A percentile compares a stretch with the other conserved stretches of the same genome.
Evolutionary conservation across 2,797 vertebrate genomes (phyloP).

Genomic region (Ctenosaura bakeri): DNA sequence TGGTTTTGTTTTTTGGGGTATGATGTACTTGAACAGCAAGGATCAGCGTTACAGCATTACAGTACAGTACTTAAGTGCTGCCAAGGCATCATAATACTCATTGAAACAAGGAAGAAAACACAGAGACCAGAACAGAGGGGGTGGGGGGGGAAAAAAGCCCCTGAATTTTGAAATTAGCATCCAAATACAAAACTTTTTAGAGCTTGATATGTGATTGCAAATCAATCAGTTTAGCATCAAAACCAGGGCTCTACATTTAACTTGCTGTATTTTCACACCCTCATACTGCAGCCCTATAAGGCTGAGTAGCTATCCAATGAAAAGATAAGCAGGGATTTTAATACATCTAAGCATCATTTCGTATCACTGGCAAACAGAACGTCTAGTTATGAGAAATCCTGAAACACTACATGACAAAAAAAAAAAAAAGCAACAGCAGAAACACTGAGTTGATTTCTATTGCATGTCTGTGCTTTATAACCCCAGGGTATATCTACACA

Average conservation of each 20-base stretch:
- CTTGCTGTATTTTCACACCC: background rate
- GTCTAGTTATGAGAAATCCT: background rate
- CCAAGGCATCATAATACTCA: background rate
- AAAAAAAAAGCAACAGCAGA: background rate
- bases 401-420: background rate
- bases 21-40: background rate
- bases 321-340: background rate
- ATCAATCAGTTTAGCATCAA: background rate
- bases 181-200: background rate
- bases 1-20: conserved; percentile 19
- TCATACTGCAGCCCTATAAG: background rate
- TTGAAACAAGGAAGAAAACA: background rate
- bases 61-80: background rate
- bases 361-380: background rate
- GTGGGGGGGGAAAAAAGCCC: too few relatives aligned
- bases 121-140: background rate
- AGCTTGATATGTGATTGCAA: background rate
- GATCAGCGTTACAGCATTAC: background rate
- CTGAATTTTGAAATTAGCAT: background rate
- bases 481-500: background rate
- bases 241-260: background rate
- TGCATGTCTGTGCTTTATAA: background rate
- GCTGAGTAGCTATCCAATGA: background rate
- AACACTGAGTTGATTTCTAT: background rate
- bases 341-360: background rate